A percentile compares a stretch with the other conserved stretches of the same genome.
phyloP scores from a whole-genome alignment of 2,888 invertebrate genomes.

The Plebejus anna region DNA sequence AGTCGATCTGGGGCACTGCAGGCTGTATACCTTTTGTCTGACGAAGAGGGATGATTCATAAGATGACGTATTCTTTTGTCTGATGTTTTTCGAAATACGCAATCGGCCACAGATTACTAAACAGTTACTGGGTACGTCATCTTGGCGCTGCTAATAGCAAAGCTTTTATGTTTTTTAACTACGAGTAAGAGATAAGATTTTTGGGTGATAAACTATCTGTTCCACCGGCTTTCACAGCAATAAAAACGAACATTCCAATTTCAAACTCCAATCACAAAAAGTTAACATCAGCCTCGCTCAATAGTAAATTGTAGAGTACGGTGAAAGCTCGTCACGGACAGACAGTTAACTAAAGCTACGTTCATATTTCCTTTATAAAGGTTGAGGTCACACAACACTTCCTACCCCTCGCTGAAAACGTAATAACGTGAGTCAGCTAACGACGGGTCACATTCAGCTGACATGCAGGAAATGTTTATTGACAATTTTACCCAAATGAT shows the following conservation, averaged over 20 bases:
- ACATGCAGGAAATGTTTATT: not conserved
- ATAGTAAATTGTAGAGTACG: constrained; percentile 5
- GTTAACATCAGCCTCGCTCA: not conserved
- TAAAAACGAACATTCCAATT: not conserved
- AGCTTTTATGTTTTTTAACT: not conserved
- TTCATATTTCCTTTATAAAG: constrained; percentile 6
- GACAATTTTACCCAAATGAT: not conserved
- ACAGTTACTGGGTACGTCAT: not conserved
- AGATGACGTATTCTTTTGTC: constrained; percentile 2
- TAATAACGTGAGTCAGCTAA: constrained; percentile 14
- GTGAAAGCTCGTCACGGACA: constrained; percentile 25
- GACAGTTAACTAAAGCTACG: constrained; percentile 12
- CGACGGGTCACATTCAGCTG: constrained; percentile 12
- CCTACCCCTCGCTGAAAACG: constrained; percentile 9
- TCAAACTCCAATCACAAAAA: constrained; percentile 16
- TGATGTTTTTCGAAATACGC: not conserved
- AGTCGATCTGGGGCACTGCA: constrained; percentile 9
- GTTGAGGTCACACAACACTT: not conserved
- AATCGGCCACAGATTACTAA: not conserved
- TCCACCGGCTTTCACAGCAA: not conserved
- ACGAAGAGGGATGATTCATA: not conserved
- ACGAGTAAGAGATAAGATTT: not conserved
- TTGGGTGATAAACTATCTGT: not conserved
- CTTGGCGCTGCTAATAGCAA: not conserved
- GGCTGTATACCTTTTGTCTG: constrained; percentile 13